Conservation (phyloP, 2,113 vertebrate species). For the Excalfactoria chinensis region DNA sequence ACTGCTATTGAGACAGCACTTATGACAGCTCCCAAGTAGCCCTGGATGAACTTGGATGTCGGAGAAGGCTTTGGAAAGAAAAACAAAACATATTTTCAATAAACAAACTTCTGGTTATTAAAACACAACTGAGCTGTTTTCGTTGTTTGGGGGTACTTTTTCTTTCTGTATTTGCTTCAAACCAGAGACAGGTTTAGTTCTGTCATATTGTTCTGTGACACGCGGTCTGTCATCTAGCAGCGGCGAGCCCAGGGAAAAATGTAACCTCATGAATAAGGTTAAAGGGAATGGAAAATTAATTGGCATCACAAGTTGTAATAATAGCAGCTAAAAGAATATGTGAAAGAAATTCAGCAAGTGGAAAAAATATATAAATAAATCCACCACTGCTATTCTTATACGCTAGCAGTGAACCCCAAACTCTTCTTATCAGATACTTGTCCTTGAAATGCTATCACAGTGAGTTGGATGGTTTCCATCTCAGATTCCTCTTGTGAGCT, state of each 20-base stretch:
- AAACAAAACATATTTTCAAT: conserved; percentile 49
- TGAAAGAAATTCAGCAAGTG: conserved; percentile 21
- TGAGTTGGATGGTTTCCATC: conserved; percentile 1
- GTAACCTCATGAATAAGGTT: conserved; percentile 1
- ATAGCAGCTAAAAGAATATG: conserved; percentile 9
- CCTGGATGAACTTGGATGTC: conserved; percentile 88
- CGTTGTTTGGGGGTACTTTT: neutral
- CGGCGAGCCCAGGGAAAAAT: neutral
- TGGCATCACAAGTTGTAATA: conserved; percentile 39
- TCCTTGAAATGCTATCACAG: neutral
- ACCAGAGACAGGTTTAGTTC: conserved; percentile 23
- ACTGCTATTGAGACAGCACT: conserved; percentile 95
- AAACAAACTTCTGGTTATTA: conserved; percentile 33
- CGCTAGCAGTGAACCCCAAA: neutral
- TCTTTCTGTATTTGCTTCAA: neutral
- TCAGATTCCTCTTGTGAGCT: neutral
- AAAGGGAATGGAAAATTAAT: conserved; percentile 52
- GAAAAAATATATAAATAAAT: neutral
- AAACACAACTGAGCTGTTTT: neutral
- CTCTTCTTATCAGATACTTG: neutral
- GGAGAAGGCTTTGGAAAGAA: conserved; percentile 83
- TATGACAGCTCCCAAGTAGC: conserved; percentile 91
- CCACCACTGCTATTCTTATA: neutral
- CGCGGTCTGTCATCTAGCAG: conserved; percentile 26
- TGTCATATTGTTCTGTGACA: conserved; percentile 57